Conservation (phyloP, 2,113 vertebrate genomes). For the Ibidorhyncha struthersii region DNA sequence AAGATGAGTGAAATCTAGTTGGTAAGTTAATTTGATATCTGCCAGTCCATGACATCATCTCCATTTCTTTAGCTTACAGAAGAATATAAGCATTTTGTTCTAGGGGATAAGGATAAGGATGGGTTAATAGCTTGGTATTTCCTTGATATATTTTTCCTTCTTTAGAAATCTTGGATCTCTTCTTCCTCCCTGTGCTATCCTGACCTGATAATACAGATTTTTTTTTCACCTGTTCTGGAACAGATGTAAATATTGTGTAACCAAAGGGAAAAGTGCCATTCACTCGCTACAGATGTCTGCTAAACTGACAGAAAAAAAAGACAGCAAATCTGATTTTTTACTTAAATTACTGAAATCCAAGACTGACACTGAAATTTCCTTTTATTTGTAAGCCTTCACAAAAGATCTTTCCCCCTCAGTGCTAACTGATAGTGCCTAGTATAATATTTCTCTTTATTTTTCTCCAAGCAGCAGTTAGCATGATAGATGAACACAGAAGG, state of each 20-base stretch:
- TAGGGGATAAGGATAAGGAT: background rate
- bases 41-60: background rate
- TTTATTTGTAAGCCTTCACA: background rate
- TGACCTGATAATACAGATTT: background rate
- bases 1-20: background rate
- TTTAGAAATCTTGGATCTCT: background rate
- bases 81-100: background rate
- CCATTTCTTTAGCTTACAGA: background rate
- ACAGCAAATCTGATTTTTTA: background rate
- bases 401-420: background rate
- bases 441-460: constrained; percentile 48
- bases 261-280: background rate
- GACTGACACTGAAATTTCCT: background rate
- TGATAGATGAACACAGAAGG: background rate
- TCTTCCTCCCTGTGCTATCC: background rate
- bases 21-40: background rate
- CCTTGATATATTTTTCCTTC: background rate
- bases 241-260: background rate
- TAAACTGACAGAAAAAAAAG: background rate
- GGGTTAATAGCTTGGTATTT: background rate
- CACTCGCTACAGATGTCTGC: background rate
- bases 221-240: background rate
- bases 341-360: background rate
- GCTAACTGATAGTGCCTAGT: background rate
- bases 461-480: constrained; percentile 9